Evolutionary conservation across 2,113 vertebrate genomes (phyloP).

Genomic region (Passer montanus): DNA sequence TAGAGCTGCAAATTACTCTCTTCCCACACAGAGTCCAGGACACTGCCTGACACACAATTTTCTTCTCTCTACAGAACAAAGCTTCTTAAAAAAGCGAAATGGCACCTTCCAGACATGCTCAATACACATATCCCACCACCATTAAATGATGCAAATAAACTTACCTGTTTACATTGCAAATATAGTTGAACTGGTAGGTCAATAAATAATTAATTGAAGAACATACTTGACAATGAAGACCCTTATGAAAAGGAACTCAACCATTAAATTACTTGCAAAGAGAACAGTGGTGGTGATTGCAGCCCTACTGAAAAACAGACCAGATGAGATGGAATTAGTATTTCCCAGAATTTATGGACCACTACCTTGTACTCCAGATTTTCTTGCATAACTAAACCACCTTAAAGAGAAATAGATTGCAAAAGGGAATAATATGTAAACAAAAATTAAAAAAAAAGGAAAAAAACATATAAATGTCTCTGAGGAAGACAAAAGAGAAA

Average conservation of each 20-base stretch:
- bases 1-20: not conserved
- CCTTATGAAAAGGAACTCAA: constrained; percentile 16
- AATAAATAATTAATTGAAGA: constrained; percentile 48
- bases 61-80: not conserved
- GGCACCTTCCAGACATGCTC: not conserved
- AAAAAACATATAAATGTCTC: not conserved
- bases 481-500: not conserved
- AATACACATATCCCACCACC: not conserved
- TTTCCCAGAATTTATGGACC: not conserved
- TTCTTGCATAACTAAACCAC: not conserved
- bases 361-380: not conserved
- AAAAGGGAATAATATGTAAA: not conserved
- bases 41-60: not conserved
- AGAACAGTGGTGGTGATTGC: not conserved
- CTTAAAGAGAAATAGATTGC: not conserved
- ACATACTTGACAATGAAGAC: not conserved
- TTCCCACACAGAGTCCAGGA: not conserved
- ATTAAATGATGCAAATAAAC: constrained; percentile 41
- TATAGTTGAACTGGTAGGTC: not conserved
- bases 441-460: not conserved
- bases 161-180: constrained; percentile 5
- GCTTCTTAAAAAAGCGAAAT: not conserved
- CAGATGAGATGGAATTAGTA: not conserved
- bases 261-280: constrained; percentile 53
- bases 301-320: not conserved